These are phyloP conservation scores for Kryptolebias ocellatus DNA, from an alignment of 2,797 vertebrate genomes.

Conservation along the genomic window DNA sequence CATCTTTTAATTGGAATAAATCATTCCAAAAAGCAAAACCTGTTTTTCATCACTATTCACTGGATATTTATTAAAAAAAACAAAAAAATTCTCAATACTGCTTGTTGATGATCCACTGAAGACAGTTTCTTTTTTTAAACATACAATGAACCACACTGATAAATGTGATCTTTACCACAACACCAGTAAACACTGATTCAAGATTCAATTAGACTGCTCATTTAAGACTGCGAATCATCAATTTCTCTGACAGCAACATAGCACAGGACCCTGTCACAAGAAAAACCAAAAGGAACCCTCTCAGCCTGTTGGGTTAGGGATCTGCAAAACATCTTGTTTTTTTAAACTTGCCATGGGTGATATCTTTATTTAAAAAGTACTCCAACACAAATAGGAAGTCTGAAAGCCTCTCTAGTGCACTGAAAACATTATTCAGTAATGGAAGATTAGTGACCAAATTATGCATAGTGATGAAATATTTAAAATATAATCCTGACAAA, in stretches of 20 bases:
- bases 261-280: neutral
- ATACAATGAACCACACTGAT: too few species aligned
- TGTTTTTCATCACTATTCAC: too few species aligned
- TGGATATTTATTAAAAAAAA: too few species aligned
- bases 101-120: too few species aligned
- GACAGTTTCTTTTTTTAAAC: too few species aligned
- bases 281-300: conserved; percentile 21
- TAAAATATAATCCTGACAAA: neutral
- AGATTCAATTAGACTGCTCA: conserved; percentile 39
- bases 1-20: too few species aligned
- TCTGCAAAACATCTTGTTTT: conserved; percentile 1
- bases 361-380: conserved; percentile 21
- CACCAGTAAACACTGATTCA: conserved; percentile 20
- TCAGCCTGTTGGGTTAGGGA: conserved; percentile 7
- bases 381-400: neutral
- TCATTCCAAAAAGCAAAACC: too few species aligned
- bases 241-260: conserved; percentile 38
- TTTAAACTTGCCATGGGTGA: conserved; percentile 2
- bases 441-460: conserved; percentile 8
- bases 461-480: neutral
- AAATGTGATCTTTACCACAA: too few species aligned
- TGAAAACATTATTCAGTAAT: conserved; percentile 2
- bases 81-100: too few species aligned
- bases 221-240: conserved; percentile 39
- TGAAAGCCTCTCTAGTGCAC: neutral